Evolutionary conservation across 2,113 vertebrate genomes (phyloP), one percentile per base, ranked within the genome.

Genomic region (Caranx melampygus): DNA sequence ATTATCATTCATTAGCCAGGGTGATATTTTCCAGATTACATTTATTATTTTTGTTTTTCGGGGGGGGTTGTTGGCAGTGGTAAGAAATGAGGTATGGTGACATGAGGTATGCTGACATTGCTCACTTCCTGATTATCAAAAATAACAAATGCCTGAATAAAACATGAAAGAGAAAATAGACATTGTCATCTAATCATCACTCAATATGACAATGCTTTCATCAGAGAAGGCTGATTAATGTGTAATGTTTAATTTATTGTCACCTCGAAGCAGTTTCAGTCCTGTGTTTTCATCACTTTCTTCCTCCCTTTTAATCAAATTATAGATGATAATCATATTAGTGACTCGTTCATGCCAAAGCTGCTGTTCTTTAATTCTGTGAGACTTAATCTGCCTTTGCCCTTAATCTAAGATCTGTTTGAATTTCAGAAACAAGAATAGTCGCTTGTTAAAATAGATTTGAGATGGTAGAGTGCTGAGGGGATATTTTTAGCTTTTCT

Each of bases 341-440:
- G 73, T 10, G 40, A 61, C 74, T 60, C 34, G 78, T 81, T 90
- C 54, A 58, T 66, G 69, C 65, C 54, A 47, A 54, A 73, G 69
- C 80, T 31, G 71, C 80, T 59, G 65, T 52, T 80, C 66, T 84
- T 88, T 88, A 86, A 87, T 83, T 87, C 78, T 61, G 61, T 11
- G 26, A 45, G 72, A 61, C 63, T 84, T 91, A 91, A 92, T 89
- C 85, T 88, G 84, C 83, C 69, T 75, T 70, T 79, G 86, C 82
- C 82, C 84, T 85, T 87, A 89, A 92, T 92, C 90, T 86, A 42
- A 87, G 81, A 88, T 92, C 84, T 89, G 69, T 89, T 84, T 89
- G 71, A 89, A 55, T 86, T 60, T 82, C 31, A 8, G 81, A 75
- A 85, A 86, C 79, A 55, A 84, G 80, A 87, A 78, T 73, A 81